Evolutionary conservation across 92 coral and sea anemone species (phyloP).

Genomic region (Pocillopora grandis): DNA sequence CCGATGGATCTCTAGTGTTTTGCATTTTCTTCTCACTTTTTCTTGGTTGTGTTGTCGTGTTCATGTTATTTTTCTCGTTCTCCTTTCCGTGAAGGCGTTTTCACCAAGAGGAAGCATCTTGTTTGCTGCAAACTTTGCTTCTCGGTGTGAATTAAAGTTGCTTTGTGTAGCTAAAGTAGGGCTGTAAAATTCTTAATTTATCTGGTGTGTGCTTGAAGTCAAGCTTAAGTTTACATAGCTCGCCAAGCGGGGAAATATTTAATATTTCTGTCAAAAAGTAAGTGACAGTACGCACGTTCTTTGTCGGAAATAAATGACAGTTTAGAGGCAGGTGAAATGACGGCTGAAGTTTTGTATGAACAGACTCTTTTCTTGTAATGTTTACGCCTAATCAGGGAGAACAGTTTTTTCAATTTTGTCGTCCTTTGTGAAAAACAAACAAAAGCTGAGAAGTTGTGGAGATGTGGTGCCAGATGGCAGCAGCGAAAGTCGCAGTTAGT

Average conservation of each 20-base stretch:
- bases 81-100: not conserved
- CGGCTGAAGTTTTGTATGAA: slow-evolving; percentile 55
- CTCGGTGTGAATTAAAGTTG: not conserved
- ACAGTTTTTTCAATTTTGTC: slow-evolving; percentile 43
- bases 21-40: not conserved
- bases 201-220: slow-evolving; percentile 16
- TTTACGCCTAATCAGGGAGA: slow-evolving; percentile 62
- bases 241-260: slow-evolving; percentile 22
- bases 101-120: not conserved
- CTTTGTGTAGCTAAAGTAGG: not conserved
- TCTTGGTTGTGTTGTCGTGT: not conserved
- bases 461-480: slow-evolving; percentile 28
- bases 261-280: slow-evolving; percentile 23
- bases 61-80: not conserved
- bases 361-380: slow-evolving; percentile 51
- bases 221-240: slow-evolving; percentile 27
- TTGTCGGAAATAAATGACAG: slow-evolving; percentile 61
- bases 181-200: slow-evolving; percentile 16
- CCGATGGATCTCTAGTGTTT: too few relatives aligned
- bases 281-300: slow-evolving; percentile 12
- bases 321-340: slow-evolving; percentile 64
- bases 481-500: not conserved
- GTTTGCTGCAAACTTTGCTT: not conserved
- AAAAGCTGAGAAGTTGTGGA: slow-evolving; percentile 29
- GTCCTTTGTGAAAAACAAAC: slow-evolving; percentile 27